Conservation (phyloP, 2,888 invertebrate species). For the Chaetogeoica ovagalla region DNA sequence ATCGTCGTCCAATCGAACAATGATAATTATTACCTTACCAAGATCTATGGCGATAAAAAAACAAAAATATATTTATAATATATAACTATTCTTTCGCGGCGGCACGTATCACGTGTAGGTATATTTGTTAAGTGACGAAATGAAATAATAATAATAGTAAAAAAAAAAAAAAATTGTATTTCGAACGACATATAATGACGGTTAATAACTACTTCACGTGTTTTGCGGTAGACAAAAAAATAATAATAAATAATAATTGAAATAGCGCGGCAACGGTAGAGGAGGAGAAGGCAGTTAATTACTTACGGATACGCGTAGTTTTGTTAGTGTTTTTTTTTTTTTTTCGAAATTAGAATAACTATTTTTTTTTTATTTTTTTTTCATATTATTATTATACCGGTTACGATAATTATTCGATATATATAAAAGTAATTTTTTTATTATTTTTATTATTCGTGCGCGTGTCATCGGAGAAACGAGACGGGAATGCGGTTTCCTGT, state of each 20-base stretch:
- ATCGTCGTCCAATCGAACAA: conserved; percentile 34
- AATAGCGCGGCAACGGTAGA: neutral
- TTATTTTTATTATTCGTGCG: conserved; percentile 11
- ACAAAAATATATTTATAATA: conserved; percentile 8
- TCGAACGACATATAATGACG: conserved; percentile 46
- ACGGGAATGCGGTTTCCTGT: conserved; percentile 38
- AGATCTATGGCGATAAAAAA: conserved; percentile 32
- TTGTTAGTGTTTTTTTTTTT: conserved; percentile 33
- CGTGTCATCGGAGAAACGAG: conserved; percentile 45
- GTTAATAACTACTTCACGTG: conserved; percentile 43
- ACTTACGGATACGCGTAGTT: conserved; percentile 51
- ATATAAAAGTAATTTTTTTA: neutral
- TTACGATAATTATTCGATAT: conserved; percentile 28
- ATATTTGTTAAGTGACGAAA: conserved; percentile 31
- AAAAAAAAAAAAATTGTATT: neutral
- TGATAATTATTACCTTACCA: conserved; percentile 31
- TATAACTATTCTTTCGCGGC: neutral
- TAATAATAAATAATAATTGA: conserved; percentile 11
- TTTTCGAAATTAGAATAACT: conserved; percentile 33
- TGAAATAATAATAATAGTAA: neutral
- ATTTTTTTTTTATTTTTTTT: conserved; percentile 25
- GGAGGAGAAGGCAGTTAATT: conserved; percentile 24
- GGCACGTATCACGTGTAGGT: neutral
- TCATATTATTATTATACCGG: conserved; percentile 22
- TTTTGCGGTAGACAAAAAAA: conserved; percentile 27